phyloP scores from a whole-genome alignment of 2,113 vertebrate genomes.

The Ahaetulla prasina region DNA sequence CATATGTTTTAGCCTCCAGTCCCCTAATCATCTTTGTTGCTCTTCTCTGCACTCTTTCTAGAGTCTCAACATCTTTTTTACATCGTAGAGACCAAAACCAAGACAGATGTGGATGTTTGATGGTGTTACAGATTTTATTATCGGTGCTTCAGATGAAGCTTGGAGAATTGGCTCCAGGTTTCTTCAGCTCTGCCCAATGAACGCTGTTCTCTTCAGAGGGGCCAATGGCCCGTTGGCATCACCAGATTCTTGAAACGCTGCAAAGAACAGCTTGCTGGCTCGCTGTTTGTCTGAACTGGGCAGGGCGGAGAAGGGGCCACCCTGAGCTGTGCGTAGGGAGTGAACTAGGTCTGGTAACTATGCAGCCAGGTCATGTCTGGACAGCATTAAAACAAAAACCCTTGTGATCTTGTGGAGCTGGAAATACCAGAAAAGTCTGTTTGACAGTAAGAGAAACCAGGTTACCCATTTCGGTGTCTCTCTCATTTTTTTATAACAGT shows the following conservation, averaged over 20 bases:
- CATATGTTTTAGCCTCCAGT: no score
- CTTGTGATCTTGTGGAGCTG: not conserved
- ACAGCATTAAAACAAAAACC: not conserved
- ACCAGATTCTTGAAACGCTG: not conserved
- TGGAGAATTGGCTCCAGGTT: not conserved
- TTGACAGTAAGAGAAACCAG: not conserved
- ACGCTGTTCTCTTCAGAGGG: no score
- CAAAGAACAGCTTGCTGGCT: not conserved
- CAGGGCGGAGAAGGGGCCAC: not conserved
- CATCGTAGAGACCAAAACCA: no score
- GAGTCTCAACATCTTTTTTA: no score
- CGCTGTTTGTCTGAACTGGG: not conserved
- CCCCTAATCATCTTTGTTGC: no score
- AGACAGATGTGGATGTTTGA: no score
- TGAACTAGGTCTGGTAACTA: not conserved
- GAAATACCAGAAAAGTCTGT: not conserved
- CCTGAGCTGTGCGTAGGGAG: not conserved
- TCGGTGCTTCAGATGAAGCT: not conserved
- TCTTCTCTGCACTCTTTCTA: no score
- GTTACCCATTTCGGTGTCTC: not conserved
- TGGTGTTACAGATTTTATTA: not conserved
- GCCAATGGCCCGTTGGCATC: not conserved
- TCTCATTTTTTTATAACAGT: no score
- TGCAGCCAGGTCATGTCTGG: not conserved
- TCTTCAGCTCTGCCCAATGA: not conserved